Conservation (phyloP, 1,140 invertebrate genomes). For the Homarus americanus region DNA sequence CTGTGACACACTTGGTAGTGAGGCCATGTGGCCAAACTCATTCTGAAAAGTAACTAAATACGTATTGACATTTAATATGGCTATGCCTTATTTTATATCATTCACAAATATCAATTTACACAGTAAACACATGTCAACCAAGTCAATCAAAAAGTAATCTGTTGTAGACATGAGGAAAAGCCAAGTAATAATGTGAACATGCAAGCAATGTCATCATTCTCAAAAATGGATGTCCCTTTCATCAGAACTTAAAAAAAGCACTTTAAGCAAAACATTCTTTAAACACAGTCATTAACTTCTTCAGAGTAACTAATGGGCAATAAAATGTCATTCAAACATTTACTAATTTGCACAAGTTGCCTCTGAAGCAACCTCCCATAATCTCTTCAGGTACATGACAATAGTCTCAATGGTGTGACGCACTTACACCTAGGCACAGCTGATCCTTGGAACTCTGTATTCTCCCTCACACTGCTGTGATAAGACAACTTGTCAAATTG, state of each 20-base stretch:
- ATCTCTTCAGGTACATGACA: constrained; percentile 72
- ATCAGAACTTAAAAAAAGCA: constrained; percentile 66
- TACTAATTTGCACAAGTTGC: constrained; percentile 64
- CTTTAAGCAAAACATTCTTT: constrained; percentile 57
- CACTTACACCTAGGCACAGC: constrained; percentile 68
- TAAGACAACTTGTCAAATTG: constrained; percentile 50
- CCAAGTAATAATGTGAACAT: constrained; percentile 50
- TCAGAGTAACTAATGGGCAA: constrained; percentile 64
- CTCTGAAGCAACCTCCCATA: constrained; percentile 66
- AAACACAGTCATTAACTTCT: constrained; percentile 64
- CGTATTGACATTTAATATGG: constrained; percentile 54
- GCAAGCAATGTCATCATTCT: constrained; percentile 56
- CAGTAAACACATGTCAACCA: constrained; percentile 64
- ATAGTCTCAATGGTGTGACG: constrained; percentile 66
- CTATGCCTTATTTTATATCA: constrained; percentile 46
- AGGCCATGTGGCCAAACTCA: constrained; percentile 47
- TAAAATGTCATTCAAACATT: constrained; percentile 49
- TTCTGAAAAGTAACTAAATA: constrained; percentile 48
- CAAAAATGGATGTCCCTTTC: constrained; percentile 50
- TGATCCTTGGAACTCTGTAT: constrained; percentile 46
- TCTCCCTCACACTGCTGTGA: constrained; percentile 36
- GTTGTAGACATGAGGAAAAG: constrained; percentile 62
- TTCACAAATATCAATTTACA: constrained; percentile 55
- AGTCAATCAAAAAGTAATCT: constrained; percentile 50
- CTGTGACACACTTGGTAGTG: constrained; percentile 30